These are phyloP conservation scores for Notocelia uddmanniana DNA, from an alignment of 2,888 invertebrate genomes.

Conservation along the genomic window DNA sequence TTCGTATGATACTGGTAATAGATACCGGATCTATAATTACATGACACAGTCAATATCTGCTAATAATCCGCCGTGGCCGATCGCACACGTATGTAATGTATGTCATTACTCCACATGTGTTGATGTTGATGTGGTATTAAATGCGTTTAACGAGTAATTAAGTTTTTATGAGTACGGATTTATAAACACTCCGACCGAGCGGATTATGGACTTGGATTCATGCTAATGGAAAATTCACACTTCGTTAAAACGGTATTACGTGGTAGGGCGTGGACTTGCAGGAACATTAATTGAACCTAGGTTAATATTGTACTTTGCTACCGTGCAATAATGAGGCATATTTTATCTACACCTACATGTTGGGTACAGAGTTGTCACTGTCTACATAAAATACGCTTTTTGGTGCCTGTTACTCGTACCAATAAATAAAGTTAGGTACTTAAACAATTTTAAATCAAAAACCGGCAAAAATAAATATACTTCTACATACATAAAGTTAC, in stretches of 20 bases:
- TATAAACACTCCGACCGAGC: constrained; percentile 38
- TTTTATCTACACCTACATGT: too few species aligned
- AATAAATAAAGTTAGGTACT: too few species aligned
- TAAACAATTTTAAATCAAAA: too few species aligned
- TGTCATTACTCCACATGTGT: constrained; percentile 33
- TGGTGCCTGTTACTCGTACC: too few species aligned
- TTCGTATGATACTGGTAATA: too few species aligned
- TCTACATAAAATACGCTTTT: too few species aligned
- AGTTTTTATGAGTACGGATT: constrained; percentile 42
- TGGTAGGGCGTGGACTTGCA: background rate
- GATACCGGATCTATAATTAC: background rate
- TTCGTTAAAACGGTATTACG: constrained; percentile 12
- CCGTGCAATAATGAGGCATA: background rate
- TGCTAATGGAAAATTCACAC: constrained; percentile 33
- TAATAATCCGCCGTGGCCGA: constrained; percentile 18
- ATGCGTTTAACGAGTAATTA: constrained; percentile 39
- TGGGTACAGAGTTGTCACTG: too few species aligned
- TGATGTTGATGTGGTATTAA: constrained; percentile 34
- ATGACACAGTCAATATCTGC: constrained; percentile 30
- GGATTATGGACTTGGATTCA: constrained; percentile 28
- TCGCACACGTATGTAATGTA: constrained; percentile 23
- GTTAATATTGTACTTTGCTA: background rate
- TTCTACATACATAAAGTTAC: too few species aligned
- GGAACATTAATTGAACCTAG: background rate
- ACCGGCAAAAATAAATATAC: too few species aligned